Evolutionary conservation across 2,888 invertebrate species (phyloP).

Genomic region (Nebria salina): DNA sequence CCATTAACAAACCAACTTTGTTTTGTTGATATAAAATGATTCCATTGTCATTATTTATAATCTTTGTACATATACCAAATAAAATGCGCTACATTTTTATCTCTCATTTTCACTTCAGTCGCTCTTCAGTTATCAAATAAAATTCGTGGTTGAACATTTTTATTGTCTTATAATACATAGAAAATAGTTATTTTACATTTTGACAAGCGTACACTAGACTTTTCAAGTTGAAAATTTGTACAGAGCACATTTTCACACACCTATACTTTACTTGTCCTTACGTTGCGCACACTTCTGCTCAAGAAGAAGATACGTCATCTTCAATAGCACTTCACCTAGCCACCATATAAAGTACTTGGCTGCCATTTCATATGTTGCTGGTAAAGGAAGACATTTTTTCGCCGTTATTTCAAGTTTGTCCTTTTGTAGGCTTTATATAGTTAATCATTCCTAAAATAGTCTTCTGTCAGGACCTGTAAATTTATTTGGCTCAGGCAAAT

Average conservation of each 20-base stretch:
- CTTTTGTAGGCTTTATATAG: background rate
- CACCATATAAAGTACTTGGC: background rate
- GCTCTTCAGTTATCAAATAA: no score
- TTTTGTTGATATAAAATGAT: no score
- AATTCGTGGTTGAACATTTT: no score
- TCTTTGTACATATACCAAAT: no score
- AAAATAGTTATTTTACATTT: background rate
- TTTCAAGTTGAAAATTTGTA: background rate
- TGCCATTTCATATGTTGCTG: background rate
- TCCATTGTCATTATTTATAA: no score
- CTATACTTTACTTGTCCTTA: background rate
- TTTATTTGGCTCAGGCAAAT: no score
- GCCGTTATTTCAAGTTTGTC: background rate
- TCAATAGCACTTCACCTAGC: background rate
- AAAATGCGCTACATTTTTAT: no score
- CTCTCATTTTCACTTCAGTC: no score
- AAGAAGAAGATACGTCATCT: background rate
- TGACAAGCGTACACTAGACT: background rate
- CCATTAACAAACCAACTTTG: no score
- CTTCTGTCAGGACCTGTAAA: no score
- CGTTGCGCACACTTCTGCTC: background rate
- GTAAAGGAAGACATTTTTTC: background rate
- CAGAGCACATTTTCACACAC: background rate
- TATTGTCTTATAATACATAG: no score
- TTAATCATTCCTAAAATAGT: no score